Evolutionary conservation across 2,797 vertebrate species (phyloP), one percentile per base, ranked within the genome.

Genomic region (Chelidonichthys spinosus): DNA sequence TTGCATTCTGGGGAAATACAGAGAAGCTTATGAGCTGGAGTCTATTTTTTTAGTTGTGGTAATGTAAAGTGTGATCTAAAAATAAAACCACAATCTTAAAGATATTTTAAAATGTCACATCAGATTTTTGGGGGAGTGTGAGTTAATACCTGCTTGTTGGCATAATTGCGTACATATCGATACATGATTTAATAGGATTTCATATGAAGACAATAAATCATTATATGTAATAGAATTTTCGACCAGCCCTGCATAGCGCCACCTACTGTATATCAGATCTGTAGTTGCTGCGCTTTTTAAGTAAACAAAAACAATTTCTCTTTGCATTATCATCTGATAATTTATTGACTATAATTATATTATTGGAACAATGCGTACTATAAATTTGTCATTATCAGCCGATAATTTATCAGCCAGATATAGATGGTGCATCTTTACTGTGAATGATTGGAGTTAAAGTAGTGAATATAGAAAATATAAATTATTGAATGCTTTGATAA

Each of bases 361-460:
- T 32, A 32, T 11, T 25, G 14, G 50, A 32, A 53, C 33, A 14
- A 53, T 7, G 14, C 50, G 7, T 7, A 33, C 13, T 10, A 33
- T 33, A 14, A 33, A 54, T 15, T 5, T 8, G 25, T 1, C 25
- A 7, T 0, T 13, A 18, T 49, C 47, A 49, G 47, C 9, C 13
- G 18, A 52, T 52, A 7, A 53, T 14, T 7, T 0, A 50, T 11
- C 9, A 4, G 50, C 14, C 50, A 4, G 5, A 33, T 32, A 11
- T 9, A 50, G 2, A 32, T 32, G 5, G 50, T 53, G 50, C 25
- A 32, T 53, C 25, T 11, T 3, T 6, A 50, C 61, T 76, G 15
- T 47, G 72, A 73, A 70, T 83, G 61, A 78, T 14, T 46, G 15
- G 15, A 62, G 76, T 65, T 65, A 49, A 76, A 68, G n/a, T 43